phyloP scores from a whole-genome alignment of 2,888 invertebrate genomes.

The Halictus quadricinctus region DNA sequence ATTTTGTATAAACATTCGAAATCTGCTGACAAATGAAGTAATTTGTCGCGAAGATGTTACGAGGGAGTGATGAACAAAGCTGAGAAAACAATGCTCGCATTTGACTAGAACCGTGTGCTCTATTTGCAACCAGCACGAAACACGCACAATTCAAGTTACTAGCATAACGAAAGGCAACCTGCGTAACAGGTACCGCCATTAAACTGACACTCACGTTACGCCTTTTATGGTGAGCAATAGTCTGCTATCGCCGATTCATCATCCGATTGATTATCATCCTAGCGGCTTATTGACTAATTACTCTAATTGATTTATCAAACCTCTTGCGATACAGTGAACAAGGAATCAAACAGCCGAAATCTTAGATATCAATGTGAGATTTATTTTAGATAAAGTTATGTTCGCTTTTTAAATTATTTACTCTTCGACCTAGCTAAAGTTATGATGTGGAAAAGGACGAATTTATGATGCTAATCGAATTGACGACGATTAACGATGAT shows the following conservation, averaged over 20 bases:
- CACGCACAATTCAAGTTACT: background rate
- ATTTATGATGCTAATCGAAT: background rate
- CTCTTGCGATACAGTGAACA: background rate
- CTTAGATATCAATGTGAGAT: background rate
- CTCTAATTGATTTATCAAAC: background rate
- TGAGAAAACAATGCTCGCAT: background rate
- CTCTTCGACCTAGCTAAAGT: background rate
- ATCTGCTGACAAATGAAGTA: background rate
- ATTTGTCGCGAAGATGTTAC: background rate
- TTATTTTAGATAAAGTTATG: background rate
- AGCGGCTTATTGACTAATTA: conserved; percentile 5
- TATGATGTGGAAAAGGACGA: background rate
- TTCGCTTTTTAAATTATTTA: background rate
- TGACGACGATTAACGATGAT: background rate
- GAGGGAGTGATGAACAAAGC: background rate
- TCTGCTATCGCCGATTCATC: background rate
- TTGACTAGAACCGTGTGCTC: background rate
- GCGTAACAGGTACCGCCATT: background rate
- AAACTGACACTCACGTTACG: background rate
- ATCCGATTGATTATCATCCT: background rate
- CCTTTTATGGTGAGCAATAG: background rate
- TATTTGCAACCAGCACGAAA: background rate
- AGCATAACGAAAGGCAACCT: background rate
- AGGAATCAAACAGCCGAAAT: background rate
- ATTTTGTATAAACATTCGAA: background rate